Conservation (phyloP, 1,140 invertebrate species). For the Plectrocnemia conspersa region DNA sequence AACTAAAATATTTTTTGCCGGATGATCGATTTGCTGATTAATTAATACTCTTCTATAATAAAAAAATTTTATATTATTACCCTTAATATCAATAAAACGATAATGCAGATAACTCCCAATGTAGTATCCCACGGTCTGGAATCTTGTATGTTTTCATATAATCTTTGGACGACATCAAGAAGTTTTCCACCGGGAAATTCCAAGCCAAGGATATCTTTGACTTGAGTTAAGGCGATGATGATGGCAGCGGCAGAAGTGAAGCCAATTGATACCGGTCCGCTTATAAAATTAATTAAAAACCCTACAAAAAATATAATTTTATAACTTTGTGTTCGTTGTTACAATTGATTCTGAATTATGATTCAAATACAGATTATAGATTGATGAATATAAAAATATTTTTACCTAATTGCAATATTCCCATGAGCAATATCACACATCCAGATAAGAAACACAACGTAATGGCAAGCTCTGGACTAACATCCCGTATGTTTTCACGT, state of each 20-base stretch:
- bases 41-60: no score
- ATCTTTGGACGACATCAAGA: conserved; percentile 55
- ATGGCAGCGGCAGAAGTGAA: conserved; percentile 88
- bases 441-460: conserved; percentile 77
- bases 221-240: conserved; percentile 80
- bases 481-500: conserved; percentile 58
- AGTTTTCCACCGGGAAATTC: conserved; percentile 62
- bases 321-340: no score
- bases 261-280: conserved; percentile 82
- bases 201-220: conserved; percentile 75
- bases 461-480: conserved; percentile 70
- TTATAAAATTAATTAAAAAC: conserved; percentile 88
- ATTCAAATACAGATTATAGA: neutral
- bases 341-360: neutral
- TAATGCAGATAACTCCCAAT: conserved; percentile 63
- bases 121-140: conserved; percentile 62
- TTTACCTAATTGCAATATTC: conserved; percentile 76
- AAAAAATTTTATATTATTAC: no score
- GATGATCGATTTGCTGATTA: no score
- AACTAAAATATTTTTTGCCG: conserved; percentile 2
- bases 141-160: conserved; percentile 64
- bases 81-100: conserved; percentile 62
- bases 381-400: conserved; percentile 22
- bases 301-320: conserved; percentile 57
- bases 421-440: conserved; percentile 74